phyloP scores from a whole-genome alignment of 1,140 invertebrate genomes.

The Heliconius hewitsoni region DNA sequence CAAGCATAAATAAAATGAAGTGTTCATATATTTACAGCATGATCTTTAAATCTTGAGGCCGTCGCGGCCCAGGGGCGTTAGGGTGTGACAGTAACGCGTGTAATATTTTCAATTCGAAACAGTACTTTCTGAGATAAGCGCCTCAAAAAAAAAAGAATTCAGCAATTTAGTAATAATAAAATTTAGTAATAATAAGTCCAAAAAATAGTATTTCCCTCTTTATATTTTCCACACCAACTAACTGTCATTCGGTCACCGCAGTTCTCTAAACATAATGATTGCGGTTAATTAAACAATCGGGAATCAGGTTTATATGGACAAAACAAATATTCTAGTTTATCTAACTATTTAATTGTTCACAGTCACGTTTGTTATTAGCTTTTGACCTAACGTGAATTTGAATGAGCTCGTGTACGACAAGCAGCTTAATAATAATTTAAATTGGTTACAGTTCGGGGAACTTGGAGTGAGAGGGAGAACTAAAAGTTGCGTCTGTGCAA shows the following conservation, averaged over 20 bases:
- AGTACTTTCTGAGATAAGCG: no score
- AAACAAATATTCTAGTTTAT: background rate
- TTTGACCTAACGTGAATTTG: background rate
- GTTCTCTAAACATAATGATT: background rate
- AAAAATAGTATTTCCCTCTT: background rate
- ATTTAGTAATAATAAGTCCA: no score
- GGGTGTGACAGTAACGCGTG: no score
- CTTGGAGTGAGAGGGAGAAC: no score
- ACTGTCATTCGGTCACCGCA: background rate
- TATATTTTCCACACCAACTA: background rate
- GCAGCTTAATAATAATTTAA: background rate
- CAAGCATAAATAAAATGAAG: no score
- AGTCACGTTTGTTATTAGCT: conserved; percentile 4
- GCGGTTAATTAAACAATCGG: background rate
- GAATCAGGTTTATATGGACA: background rate
- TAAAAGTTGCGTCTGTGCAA: no score
- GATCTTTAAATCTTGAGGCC: no score
- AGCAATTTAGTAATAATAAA: no score
- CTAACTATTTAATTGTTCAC: conserved; percentile 2
- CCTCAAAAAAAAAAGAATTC: no score
- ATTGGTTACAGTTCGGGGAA: background rate
- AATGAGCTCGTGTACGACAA: background rate
- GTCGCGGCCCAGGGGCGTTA: no score
- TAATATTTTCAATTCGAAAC: no score
- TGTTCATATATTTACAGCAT: no score